Percentiles rank a stretch among this genome's conserved stretches.
Evolutionary conservation across 2,113 vertebrate species (phyloP).

Genomic region (Chauna torquata): DNA sequence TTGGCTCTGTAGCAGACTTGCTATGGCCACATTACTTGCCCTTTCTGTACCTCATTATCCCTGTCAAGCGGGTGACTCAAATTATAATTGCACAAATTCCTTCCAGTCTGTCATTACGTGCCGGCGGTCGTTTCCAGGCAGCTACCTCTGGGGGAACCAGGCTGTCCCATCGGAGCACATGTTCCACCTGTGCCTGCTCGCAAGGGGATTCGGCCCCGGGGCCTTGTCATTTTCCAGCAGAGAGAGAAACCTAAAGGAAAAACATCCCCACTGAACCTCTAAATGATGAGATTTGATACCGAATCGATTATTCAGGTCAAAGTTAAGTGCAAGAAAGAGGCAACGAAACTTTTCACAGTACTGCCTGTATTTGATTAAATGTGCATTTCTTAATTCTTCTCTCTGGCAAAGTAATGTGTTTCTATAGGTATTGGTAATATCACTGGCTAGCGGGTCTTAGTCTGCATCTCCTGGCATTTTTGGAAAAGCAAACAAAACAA

Average conservation of each 20-base stretch:
- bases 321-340: background rate
- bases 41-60: conserved; percentile 54
- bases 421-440: background rate
- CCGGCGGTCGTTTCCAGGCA: background rate
- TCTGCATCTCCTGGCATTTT: background rate
- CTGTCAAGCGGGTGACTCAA: conserved; percentile 35
- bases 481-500: background rate
- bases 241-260: background rate
- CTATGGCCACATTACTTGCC: background rate
- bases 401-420: background rate
- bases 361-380: background rate
- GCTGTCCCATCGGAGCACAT: background rate
- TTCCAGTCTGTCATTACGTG: background rate
- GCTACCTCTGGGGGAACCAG: background rate
- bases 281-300: background rate
- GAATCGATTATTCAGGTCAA: background rate
- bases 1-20: conserved; percentile 40
- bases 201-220: background rate
- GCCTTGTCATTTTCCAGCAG: background rate
- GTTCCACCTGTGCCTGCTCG: background rate
- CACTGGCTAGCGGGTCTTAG: background rate
- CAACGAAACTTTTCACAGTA: background rate
- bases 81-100: conserved; percentile 36
- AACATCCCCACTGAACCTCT: background rate
- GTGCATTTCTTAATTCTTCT: background rate